These are phyloP conservation scores for Choristoneura rosaceana DNA, from an alignment of 2,888 invertebrate species.

Conservation along the genomic window DNA sequence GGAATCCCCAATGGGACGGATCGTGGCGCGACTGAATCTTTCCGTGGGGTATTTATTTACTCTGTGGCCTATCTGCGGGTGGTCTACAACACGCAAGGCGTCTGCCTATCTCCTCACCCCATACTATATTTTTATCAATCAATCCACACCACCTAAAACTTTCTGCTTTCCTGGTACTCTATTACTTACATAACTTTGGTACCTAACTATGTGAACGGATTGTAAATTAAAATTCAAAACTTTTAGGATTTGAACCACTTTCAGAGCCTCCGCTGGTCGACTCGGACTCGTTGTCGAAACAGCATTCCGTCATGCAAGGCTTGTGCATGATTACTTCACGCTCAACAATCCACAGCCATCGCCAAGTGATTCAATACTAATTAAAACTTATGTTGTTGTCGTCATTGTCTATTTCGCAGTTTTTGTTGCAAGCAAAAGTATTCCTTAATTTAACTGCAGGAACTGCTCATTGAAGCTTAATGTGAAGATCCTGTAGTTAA, in stretches of 20 bases:
- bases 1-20: neutral
- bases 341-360: conserved; percentile 19
- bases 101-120: neutral
- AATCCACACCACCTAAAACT: neutral
- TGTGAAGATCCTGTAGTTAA: conserved; percentile 16
- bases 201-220: neutral
- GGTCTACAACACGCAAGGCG: conserved; percentile 3
- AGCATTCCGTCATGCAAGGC: conserved; percentile 38
- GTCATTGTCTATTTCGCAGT: conserved; percentile 22
- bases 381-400: conserved; percentile 36
- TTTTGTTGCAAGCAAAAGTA: neutral
- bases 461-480: neutral
- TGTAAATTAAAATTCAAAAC: neutral
- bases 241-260: neutral
- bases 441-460: neutral
- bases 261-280: neutral
- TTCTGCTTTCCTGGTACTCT: neutral
- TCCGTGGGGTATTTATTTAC: neutral
- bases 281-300: conserved; percentile 14
- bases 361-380: conserved; percentile 23
- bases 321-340: conserved; percentile 35
- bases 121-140: neutral
- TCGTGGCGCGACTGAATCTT: neutral
- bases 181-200: neutral
- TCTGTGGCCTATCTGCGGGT: conserved; percentile 20